Percentiles rank a stretch among this genome's conserved stretches.
Evolutionary conservation across 2,797 vertebrate genomes (phyloP).

Genomic region (Rhabdophis nuchalis): DNA sequence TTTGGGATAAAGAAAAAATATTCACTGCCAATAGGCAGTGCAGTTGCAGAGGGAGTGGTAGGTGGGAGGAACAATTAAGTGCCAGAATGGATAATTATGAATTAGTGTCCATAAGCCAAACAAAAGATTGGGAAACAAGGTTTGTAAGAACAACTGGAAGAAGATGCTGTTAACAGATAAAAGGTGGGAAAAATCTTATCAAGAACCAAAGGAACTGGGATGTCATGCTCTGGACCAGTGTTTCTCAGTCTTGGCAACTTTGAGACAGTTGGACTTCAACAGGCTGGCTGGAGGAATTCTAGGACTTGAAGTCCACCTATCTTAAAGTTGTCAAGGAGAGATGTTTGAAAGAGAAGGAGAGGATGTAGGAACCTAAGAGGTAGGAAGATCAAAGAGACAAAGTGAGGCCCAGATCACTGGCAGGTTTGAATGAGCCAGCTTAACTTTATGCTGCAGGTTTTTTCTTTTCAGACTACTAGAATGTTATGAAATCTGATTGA

Average conservation of each 20-base stretch:
- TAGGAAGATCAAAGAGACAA: neutral
- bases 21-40: neutral
- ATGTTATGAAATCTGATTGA: neutral
- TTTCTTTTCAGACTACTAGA: neutral
- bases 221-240: neutral
- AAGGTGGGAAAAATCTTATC: neutral
- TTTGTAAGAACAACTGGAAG: neutral
- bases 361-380: neutral
- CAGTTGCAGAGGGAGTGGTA: neutral
- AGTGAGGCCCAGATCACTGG: neutral
- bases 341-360: neutral
- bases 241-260: neutral
- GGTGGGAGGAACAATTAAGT: no score
- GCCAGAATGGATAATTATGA: neutral
- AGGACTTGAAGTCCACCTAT: neutral
- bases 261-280: neutral
- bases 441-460: neutral
- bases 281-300: neutral
- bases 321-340: neutral
- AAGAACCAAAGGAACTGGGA: neutral
- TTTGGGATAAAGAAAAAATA: neutral
- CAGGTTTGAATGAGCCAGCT: neutral
- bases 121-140: neutral
- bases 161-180: neutral
- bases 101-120: neutral